These are phyloP conservation scores for Ceratina calcarata DNA, from an alignment of 1,140 invertebrate genomes.

Conservation along the genomic window DNA sequence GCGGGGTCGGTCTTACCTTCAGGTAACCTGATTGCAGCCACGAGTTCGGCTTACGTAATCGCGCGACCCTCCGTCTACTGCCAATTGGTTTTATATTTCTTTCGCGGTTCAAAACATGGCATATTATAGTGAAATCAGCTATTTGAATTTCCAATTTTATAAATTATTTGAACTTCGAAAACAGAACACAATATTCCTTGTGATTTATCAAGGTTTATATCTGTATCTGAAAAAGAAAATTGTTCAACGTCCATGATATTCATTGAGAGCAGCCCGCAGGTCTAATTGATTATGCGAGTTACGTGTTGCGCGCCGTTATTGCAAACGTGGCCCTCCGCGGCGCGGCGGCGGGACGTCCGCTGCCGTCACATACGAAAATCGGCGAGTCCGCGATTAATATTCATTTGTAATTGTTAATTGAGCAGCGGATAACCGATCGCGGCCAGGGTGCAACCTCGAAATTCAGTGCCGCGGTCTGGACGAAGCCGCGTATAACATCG, in stretches of 20 bases:
- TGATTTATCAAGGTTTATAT: no score
- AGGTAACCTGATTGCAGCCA: not conserved
- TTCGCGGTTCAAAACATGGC: no score
- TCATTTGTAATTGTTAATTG: conserved; percentile 68
- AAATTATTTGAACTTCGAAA: no score
- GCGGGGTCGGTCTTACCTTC: not conserved
- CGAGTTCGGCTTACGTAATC: not conserved
- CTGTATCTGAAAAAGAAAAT: not conserved
- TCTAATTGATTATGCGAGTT: conserved; percentile 9
- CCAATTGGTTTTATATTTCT: no score
- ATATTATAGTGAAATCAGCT: no score
- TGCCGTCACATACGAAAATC: conserved; percentile 30
- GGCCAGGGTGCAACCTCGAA: conserved; percentile 44
- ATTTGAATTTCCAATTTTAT: no score
- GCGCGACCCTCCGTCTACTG: no score
- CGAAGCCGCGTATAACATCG: conserved; percentile 21
- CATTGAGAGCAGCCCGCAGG: no score
- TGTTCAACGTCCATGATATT: not conserved
- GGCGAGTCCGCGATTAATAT: conserved; percentile 54
- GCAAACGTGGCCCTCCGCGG: not conserved
- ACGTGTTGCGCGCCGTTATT: conserved; percentile 14
- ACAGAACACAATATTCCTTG: no score
- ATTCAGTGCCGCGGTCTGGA: conserved; percentile 35
- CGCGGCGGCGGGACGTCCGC: not conserved
- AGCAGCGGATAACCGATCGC: conserved; percentile 45